phyloP scores from a whole-genome alignment of 2,113 vertebrate species.

The Spermophilus dauricus region DNA sequence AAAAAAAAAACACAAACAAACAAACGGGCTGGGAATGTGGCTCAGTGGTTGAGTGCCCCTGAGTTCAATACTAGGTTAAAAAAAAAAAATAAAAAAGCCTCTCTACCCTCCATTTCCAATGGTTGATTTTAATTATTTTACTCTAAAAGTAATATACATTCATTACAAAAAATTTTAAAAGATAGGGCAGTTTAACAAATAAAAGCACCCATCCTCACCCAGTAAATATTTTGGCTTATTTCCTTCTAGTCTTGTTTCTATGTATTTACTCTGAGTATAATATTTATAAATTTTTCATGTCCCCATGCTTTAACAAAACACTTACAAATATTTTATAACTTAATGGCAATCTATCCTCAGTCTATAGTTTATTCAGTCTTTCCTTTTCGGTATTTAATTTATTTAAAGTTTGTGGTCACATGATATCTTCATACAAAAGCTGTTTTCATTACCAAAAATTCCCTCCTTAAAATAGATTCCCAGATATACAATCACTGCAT shows the following conservation, averaged over 20 bases:
- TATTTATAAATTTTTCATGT: neutral
- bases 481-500: conserved; percentile 20
- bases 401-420: conserved; percentile 23
- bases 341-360: neutral
- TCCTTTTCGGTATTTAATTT: neutral
- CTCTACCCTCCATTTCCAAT: neutral
- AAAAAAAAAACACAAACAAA: no score
- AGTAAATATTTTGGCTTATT: conserved; percentile 11
- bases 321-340: conserved; percentile 10
- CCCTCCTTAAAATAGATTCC: conserved; percentile 31
- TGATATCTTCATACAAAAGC: conserved; percentile 9
- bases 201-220: neutral
- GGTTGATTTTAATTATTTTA: neutral
- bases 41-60: no score
- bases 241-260: neutral
- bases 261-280: neutral
- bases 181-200: neutral
- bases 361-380: neutral
- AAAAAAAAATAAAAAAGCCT: neutral
- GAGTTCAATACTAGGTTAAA: no score
- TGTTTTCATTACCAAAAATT: conserved; percentile 23
- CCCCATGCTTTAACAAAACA: neutral
- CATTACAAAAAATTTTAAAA: conserved; percentile 7
- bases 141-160: conserved; percentile 25
- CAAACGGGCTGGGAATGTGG: no score